Conservation (phyloP, 1,140 invertebrate genomes). For the Helicoverpa armigera region DNA sequence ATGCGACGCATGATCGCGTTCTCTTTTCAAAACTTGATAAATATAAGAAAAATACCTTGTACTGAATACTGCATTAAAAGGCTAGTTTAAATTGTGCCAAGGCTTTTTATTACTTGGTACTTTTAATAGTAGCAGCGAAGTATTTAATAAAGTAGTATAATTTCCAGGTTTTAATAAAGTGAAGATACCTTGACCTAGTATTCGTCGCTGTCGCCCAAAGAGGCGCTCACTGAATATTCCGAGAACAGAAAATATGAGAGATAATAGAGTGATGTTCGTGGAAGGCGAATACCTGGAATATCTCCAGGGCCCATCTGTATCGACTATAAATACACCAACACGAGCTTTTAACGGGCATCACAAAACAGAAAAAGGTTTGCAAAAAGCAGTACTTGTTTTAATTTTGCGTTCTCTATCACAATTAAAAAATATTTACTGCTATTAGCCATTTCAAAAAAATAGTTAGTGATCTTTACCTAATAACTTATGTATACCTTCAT, state of each 20-base stretch:
- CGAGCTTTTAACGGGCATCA: neutral
- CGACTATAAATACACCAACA: neutral
- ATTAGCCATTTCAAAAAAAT: too few species aligned
- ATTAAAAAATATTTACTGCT: too few species aligned
- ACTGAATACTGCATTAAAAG: neutral
- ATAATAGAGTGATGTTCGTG: constrained; percentile 17
- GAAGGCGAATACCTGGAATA: constrained; percentile 20
- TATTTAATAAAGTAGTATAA: constrained; percentile 27
- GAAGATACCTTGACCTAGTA: constrained; percentile 34
- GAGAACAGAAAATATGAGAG: constrained; percentile 25
- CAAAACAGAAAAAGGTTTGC: neutral
- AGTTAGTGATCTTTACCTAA: neutral
- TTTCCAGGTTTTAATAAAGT: constrained; percentile 36
- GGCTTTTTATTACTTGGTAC: constrained; percentile 21
- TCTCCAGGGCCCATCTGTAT: neutral
- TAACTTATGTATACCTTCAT: too few species aligned
- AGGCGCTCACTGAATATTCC: constrained; percentile 34
- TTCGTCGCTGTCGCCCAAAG: constrained; percentile 18
- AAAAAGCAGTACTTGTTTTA: too few species aligned
- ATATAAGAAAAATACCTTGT: neutral
- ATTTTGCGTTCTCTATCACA: too few species aligned
- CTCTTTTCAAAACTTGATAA: neutral
- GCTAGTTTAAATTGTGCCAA: constrained; percentile 22
- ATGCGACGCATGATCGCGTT: neutral
- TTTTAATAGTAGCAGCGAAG: constrained; percentile 5